Conservation (phyloP, 2,113 vertebrate species). For the Psettodes erumei region DNA sequence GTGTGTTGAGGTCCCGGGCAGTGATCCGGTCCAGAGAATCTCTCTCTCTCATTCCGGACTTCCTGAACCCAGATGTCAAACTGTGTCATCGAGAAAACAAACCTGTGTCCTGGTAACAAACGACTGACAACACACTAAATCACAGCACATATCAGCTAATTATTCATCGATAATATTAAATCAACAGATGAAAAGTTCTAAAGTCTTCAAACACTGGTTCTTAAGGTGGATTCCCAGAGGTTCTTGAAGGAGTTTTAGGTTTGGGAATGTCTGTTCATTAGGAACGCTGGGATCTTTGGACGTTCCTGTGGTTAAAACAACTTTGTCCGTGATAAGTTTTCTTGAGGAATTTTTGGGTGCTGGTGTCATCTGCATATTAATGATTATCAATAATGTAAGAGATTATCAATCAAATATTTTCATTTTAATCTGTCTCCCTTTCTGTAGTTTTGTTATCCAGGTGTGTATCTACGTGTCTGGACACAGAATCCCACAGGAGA, state of each 20-base stretch:
- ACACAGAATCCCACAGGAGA: slow-evolving; percentile 37
- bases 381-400: neutral
- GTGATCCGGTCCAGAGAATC: slow-evolving; percentile 41
- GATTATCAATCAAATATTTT: neutral
- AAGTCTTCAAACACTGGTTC: neutral
- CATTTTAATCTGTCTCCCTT: neutral
- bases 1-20: slow-evolving; percentile 20
- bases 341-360: neutral
- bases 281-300: no score
- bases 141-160: no score
- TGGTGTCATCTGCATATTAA: neutral
- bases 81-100: neutral
- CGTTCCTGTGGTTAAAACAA: neutral
- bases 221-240: neutral
- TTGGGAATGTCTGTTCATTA: no score
- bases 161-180: no score
- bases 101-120: slow-evolving; percentile 33
- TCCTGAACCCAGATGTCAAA: slow-evolving; percentile 45
- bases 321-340: neutral
- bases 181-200: no score
- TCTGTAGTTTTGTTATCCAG: slow-evolving; percentile 24
- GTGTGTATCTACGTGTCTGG: slow-evolving; percentile 30
- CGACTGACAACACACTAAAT: no score
- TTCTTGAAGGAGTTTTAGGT: neutral
- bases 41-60: slow-evolving; percentile 35